phyloP scores from a whole-genome alignment of 2,113 vertebrate genomes.

The Apaloderma vittatum region DNA sequence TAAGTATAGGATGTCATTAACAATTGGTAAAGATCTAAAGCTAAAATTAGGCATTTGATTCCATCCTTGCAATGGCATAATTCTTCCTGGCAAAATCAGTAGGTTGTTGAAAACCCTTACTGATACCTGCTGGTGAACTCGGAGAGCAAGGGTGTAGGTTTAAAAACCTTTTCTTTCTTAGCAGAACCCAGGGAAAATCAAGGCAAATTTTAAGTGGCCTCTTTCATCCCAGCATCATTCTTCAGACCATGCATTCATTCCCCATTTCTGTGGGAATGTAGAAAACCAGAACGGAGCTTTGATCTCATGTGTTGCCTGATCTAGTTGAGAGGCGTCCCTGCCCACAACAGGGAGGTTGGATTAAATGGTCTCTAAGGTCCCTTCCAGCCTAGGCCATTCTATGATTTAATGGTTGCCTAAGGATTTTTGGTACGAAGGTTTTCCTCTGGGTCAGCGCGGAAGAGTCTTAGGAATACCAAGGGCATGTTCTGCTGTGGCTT shows the following conservation, averaged over 20 bases:
- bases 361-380: too few species aligned
- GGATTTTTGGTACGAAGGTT: not conserved
- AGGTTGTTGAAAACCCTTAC: not conserved
- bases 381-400: too few species aligned
- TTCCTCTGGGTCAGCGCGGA: not conserved
- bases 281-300: not conserved
- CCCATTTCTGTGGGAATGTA: not conserved
- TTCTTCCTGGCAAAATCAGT: not conserved
- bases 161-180: not conserved
- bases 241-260: not conserved
- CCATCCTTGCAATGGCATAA: not conserved
- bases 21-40: not conserved
- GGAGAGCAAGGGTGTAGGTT: not conserved
- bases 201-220: not conserved
- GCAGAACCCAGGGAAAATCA: not conserved
- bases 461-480: not conserved
- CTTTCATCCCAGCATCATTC: not conserved
- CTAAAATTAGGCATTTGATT: not conserved
- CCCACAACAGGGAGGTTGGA: too few species aligned
- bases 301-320: too few species aligned
- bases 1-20: not conserved
- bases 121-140: not conserved
- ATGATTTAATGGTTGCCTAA: too few species aligned
- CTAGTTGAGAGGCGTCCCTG: too few species aligned
- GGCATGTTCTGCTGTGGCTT: not conserved